phyloP scores from a whole-genome alignment of 2,797 vertebrate genomes.

The Muscicapa striata region DNA sequence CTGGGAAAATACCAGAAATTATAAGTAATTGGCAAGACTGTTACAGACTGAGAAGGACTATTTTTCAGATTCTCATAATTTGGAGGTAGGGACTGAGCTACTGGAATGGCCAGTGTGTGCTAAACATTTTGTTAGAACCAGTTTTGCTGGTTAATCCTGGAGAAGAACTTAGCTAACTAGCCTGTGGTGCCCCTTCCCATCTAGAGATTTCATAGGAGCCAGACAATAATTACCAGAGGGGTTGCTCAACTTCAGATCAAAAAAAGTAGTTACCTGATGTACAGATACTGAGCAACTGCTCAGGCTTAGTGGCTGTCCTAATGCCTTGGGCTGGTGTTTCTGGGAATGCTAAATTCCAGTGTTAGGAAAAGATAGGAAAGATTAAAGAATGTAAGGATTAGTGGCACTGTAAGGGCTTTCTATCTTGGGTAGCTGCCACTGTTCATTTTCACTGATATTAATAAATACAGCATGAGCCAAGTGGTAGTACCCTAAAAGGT shows the following conservation, averaged over 20 bases:
- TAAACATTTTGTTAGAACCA: background rate
- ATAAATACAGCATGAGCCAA: background rate
- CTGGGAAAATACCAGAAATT: background rate
- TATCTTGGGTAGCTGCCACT: background rate
- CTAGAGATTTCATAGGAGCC: background rate
- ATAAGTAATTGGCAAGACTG: background rate
- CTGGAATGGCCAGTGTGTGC: background rate
- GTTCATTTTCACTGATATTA: conserved; percentile 1
- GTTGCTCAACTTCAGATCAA: background rate
- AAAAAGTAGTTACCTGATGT: background rate
- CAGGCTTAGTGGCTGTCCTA: background rate
- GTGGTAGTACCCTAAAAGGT: background rate
- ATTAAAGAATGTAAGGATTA: background rate
- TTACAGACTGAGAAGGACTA: background rate
- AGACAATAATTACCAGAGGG: background rate
- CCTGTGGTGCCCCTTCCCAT: background rate
- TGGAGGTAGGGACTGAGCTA: background rate
- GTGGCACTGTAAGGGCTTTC: background rate
- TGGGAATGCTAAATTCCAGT: background rate
- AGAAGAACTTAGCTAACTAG: background rate
- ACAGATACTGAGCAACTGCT: background rate
- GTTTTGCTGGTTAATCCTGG: background rate
- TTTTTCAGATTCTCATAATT: background rate
- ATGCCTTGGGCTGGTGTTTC: background rate
- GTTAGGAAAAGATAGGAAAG: background rate